Base-by-base conservation (phyloP, 2,113 vertebrate genomes). In the Boleophthalmus pectinirostris region DNA sequence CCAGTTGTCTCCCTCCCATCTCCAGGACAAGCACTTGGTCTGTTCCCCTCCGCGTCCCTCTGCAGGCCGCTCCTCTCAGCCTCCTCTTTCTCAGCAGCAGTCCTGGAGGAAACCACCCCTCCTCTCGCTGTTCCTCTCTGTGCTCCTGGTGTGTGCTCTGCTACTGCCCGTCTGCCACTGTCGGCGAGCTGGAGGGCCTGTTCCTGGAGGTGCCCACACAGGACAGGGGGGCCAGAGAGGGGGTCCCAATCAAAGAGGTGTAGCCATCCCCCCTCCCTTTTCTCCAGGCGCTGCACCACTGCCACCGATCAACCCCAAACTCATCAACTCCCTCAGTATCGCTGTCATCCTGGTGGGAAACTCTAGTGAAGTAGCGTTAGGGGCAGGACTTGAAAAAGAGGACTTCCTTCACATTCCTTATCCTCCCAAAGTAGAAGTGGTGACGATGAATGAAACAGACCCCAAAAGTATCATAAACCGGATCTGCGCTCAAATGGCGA, bases 381-480 rank as follows among this genome's bases (percentile, higher is more conserved):
- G 96, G 81, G 96, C 96, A 45, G 96, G 96, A 82, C 94, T 97
- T 89, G 96, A 98, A 87, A 99, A 98, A 93, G 97, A 99, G 93
- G 97, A 98, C 85, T 98, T 99, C 92, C 95, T 98, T 81, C 96
- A 98, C 88, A 95, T 99, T 66, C 96, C 97, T 1, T 95, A 97
- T 86, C 95, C 96, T 63, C 97, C 97, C 75, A 96, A 96, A 49
- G 96, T 99, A 35, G 96, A 98, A 82, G 92, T 98, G 92, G 96
- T 98, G 79, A 96, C 96, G 77, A 98, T 99, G 96, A 99, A 98
- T 0, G 97, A 99, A 88, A 98, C 98, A 0, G 97, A 99, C 90
- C 98, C 98, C 45, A 98, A 97, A 94, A 99, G 98, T 83, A 98
- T 99, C 90, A 99, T 99, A 87, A 98, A 96, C 43, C 94, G 96